Conservation (phyloP, 2,113 vertebrate species). For the Rhea americana region DNA sequence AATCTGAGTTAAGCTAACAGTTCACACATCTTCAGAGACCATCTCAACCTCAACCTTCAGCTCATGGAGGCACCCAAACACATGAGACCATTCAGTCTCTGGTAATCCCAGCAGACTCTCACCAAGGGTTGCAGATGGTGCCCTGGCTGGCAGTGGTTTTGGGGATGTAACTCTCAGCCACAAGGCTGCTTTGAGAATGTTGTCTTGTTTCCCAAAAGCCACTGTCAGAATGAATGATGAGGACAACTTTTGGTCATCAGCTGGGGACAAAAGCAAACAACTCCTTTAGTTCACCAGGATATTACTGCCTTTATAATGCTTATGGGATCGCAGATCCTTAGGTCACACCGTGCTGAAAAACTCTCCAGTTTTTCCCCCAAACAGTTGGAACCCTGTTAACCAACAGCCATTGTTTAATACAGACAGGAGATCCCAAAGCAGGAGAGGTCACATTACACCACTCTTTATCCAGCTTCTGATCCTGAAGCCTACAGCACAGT, state of each 20-base stretch:
- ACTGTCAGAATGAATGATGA: neutral
- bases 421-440: neutral
- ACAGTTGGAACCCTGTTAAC: neutral
- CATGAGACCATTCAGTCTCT: neutral
- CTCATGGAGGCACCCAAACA: neutral
- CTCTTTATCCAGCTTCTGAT: neutral
- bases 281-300: neutral
- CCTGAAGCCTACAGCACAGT: neutral
- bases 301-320: rapidly evolving
- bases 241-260: neutral
- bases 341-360: neutral
- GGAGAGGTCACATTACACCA: rapidly evolving
- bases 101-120: rapidly evolving
- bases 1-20: neutral
- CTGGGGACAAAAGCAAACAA: neutral
- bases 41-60: neutral
- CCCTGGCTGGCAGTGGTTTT: neutral
- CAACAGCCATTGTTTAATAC: neutral
- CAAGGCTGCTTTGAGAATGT: neutral
- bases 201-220: neutral
- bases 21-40: neutral
- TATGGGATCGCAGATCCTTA: neutral
- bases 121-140: neutral
- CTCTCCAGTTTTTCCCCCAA: neutral
- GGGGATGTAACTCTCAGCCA: neutral